phyloP scores from a whole-genome alignment of 2,113 vertebrate genomes.

The Sisor rabdophorus region DNA sequence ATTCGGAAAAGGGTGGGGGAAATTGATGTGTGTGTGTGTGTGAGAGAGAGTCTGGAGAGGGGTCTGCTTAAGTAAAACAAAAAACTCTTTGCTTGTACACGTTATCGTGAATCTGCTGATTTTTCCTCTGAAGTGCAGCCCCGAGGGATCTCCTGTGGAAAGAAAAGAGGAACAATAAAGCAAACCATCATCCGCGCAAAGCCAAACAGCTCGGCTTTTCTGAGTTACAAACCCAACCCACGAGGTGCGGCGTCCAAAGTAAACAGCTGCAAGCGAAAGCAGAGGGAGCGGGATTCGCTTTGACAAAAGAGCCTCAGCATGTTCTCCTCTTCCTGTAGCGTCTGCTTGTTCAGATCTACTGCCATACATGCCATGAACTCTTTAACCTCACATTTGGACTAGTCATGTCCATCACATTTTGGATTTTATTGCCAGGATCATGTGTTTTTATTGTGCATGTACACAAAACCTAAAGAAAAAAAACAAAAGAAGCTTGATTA shows the following conservation, averaged over 20 bases:
- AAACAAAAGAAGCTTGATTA: slow-evolving; percentile 32
- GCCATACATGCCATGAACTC: slow-evolving; percentile 26
- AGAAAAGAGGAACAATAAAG: slow-evolving; percentile 34
- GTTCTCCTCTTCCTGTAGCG: slow-evolving; percentile 10
- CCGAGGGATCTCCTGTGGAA: slow-evolving; percentile 49
- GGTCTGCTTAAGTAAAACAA: slow-evolving; percentile 57
- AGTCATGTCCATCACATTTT: neutral
- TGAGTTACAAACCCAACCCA: slow-evolving; percentile 47
- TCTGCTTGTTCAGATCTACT: slow-evolving; percentile 34
- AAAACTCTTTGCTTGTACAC: slow-evolving; percentile 58
- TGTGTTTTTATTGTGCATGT: slow-evolving; percentile 5
- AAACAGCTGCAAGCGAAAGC: slow-evolving; percentile 42
- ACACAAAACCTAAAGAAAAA: slow-evolving; percentile 5
- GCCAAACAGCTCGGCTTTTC: slow-evolving; percentile 44
- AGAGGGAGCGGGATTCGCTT: slow-evolving; percentile 25
- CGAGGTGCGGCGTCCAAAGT: slow-evolving; percentile 38
- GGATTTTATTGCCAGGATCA: neutral
- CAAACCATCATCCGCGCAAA: slow-evolving; percentile 41
- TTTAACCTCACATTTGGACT: slow-evolving; percentile 8
- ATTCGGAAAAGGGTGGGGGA: slow-evolving; percentile 43
- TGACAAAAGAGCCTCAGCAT: slow-evolving; percentile 29
- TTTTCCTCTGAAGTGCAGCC: slow-evolving; percentile 48
- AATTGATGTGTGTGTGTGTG: neutral
- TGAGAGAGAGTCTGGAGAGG: neutral
- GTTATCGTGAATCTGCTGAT: slow-evolving; percentile 62